Conservation (phyloP, 2,113 vertebrate species). For the Oreochromis spilurus region DNA sequence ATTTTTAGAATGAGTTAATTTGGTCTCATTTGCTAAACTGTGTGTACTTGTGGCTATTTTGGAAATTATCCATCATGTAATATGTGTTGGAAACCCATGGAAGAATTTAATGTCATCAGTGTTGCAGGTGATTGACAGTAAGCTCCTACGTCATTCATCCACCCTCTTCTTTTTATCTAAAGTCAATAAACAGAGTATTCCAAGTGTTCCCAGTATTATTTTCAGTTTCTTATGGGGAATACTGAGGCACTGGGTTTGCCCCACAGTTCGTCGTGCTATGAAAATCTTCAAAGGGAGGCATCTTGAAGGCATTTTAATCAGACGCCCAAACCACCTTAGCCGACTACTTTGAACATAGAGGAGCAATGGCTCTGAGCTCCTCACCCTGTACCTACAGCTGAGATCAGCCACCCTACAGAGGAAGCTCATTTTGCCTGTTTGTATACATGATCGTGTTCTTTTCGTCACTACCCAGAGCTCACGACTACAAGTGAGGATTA, state of each 20-base stretch:
- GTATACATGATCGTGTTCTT: not conserved
- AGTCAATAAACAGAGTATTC: not conserved
- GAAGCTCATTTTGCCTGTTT: not conserved
- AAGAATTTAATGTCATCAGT: not conserved
- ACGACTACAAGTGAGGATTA: not conserved
- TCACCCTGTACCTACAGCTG: not conserved
- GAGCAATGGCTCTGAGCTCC: not conserved
- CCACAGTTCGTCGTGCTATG: not conserved
- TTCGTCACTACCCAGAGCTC: not conserved
- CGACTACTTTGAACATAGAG: not conserved
- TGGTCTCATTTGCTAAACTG: not conserved
- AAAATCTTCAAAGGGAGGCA: not conserved
- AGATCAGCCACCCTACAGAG: not conserved
- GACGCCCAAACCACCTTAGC: not conserved
- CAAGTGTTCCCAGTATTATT: not conserved
- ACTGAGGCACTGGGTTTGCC: not conserved
- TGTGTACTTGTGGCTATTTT: not conserved
- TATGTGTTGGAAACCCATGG: not conserved
- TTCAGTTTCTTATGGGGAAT: not conserved
- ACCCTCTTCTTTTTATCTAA: not conserved
- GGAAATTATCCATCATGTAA: not conserved
- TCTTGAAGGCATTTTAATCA: not conserved
- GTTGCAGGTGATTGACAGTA: not conserved
- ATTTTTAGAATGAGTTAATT: not conserved
- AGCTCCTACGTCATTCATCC: not conserved